phyloP scores from a whole-genome alignment of 2,797 vertebrate genomes.

The Monodelphis domestica region DNA sequence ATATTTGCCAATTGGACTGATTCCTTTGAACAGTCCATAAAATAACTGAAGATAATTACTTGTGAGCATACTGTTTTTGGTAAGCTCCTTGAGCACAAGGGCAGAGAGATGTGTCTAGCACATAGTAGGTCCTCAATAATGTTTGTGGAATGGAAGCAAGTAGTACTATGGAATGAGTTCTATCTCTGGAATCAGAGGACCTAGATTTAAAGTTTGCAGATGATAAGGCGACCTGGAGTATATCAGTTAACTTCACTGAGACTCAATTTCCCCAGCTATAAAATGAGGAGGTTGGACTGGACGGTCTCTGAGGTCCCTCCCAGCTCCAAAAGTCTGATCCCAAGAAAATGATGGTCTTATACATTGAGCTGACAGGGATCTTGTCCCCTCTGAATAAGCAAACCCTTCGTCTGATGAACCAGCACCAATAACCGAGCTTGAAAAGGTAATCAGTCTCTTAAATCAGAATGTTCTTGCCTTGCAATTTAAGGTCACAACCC shows the following conservation, averaged over 20 bases:
- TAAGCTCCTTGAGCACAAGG: not conserved
- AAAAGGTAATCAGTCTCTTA: conserved; percentile 52
- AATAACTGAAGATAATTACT: not conserved
- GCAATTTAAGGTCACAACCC: not conserved
- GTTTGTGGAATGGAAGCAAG: not conserved
- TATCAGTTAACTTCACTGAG: not conserved
- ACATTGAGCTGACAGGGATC: not conserved
- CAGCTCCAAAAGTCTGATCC: not conserved
- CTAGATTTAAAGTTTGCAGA: not conserved
- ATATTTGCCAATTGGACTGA: not conserved
- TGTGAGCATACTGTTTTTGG: not conserved
- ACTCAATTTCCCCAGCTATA: not conserved
- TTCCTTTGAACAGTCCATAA: not conserved
- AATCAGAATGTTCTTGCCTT: conserved; percentile 41
- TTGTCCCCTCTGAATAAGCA: not conserved
- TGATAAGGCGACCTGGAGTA: not conserved
- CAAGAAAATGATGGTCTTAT: not conserved
- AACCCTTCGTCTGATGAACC: not conserved
- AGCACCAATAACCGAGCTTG: not conserved
- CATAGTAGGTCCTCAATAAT: not conserved
- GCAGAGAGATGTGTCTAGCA: not conserved
- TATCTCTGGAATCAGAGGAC: not conserved
- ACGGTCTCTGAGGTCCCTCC: not conserved
- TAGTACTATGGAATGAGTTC: not conserved
- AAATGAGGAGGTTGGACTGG: not conserved